Evolutionary conservation across 2,797 vertebrate genomes (phyloP).

Genomic region (Kryptolebias ocellatus): DNA sequence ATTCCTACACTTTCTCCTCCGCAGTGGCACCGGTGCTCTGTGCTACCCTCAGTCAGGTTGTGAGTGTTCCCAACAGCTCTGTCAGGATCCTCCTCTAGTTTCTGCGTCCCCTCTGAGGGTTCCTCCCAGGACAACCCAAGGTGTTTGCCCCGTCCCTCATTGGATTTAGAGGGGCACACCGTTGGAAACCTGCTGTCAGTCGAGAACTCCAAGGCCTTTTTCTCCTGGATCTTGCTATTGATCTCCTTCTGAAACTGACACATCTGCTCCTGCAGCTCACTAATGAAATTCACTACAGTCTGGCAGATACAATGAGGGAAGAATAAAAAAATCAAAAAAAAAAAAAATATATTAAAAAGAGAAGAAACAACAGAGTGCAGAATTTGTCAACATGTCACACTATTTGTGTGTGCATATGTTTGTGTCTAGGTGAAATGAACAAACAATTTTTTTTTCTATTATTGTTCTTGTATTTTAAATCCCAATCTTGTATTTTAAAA

Average conservation of each 20-base stretch:
- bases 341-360: conserved; percentile 50
- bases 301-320: conserved; percentile 72
- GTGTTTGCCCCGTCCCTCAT: conserved; percentile 55
- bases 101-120: conserved; percentile 39
- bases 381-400: conserved; percentile 7
- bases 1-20: conserved; percentile 88
- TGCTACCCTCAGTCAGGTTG: conserved; percentile 65
- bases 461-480: too few species aligned
- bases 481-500: too few species aligned
- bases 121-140: conserved; percentile 44
- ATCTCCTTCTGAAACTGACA: conserved; percentile 96
- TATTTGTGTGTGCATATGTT: background rate
- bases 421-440: background rate
- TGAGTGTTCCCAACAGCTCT: conserved; percentile 41
- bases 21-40: conserved; percentile 79
- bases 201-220: conserved; percentile 83
- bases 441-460: too few species aligned
- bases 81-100: conserved; percentile 61
- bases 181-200: conserved; percentile 69
- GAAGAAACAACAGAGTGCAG: conserved; percentile 20
- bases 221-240: conserved; percentile 94
- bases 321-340: conserved; percentile 27
- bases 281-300: conserved; percentile 98
- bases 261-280: conserved; percentile 98
- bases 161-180: conserved; percentile 41